Evolutionary conservation across 64 coral and sea anemone genomes (phyloP).

Genomic region (Acropora yongei): DNA sequence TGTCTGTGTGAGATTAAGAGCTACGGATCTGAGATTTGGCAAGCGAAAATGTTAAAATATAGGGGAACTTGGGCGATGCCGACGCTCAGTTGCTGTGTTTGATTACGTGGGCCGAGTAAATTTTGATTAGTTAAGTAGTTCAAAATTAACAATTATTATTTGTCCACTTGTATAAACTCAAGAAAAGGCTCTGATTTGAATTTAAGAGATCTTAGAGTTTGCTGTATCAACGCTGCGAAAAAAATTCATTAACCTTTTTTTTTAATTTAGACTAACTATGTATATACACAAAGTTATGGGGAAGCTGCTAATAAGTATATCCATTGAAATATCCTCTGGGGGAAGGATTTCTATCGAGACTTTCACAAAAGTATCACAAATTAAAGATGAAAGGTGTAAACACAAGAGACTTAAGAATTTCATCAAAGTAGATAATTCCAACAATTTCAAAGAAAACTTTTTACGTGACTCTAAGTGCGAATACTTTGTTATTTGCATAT

Average conservation of each 20-base stretch:
- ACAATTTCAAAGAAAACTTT: neutral
- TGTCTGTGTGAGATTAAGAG: no score
- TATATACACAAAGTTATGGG: neutral
- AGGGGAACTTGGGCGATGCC: no score
- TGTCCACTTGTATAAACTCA: neutral
- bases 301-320: neutral
- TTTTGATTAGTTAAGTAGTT: neutral
- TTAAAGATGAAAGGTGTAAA: neutral
- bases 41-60: no score
- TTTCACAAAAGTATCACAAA: neutral
- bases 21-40: no score
- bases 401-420: neutral
- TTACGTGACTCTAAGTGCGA: no score
- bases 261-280: no score
- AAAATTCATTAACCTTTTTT: neutral
- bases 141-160: neutral
- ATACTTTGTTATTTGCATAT: no score
- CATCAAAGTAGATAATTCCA: neutral
- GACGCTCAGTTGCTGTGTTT: no score
- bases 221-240: neutral
- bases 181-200: neutral
- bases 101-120: neutral
- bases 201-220: neutral
- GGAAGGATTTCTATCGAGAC: neutral
- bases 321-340: neutral